Base-by-base conservation (phyloP, 2,113 vertebrate species). In the Rhodinocichla rosea region DNA sequence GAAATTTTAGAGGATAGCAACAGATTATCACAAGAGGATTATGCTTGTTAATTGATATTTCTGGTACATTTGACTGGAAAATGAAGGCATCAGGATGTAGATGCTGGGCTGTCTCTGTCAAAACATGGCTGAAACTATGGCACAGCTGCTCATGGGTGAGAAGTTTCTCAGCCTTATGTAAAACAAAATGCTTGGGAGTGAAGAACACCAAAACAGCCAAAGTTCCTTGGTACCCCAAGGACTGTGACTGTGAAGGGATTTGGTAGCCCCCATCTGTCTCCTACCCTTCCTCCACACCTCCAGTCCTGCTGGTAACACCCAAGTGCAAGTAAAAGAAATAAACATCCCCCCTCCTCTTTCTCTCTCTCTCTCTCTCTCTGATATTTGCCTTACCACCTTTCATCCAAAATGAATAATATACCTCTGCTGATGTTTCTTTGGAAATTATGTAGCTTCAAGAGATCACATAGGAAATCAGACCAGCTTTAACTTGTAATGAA, bases 401-500 rank as follows among this genome's bases (percentile, higher is more conserved):
- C 87, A 94, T 55, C 45, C 24, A 69, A 77, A 95, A 94, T 86
- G 24, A 92, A 94, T 96, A 95, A 87, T 59, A 79, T 22, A 94
- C 56, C 65, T 75, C 75, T 71, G 47, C 55, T 87, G 57, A 82
- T 88, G 37, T 88, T 92, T 85, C 59, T 84, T 70, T 95, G 50
- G 49, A 96, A 96, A 95, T 95, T 71, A 89, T 82, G 19, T 32
- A 91, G 23, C 60, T 95, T 67, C 93, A 84, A 80, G 87, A 69
- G 85, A 89, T 91, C 95, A 92, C 28, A 89, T 28, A 94, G 77
- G 88, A 92, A 96, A 96, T 96, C 95, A 97, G 59, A 67, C 22
- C 30, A 4, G 95, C 52, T 91, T 96, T 92, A 95, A 92, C 87
- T 81, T 95, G 65, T 90, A 95, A 87, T 90, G 87, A 97, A 97